Conservation (phyloP, 2,888 invertebrate genomes). For the Bellardia pandia region DNA sequence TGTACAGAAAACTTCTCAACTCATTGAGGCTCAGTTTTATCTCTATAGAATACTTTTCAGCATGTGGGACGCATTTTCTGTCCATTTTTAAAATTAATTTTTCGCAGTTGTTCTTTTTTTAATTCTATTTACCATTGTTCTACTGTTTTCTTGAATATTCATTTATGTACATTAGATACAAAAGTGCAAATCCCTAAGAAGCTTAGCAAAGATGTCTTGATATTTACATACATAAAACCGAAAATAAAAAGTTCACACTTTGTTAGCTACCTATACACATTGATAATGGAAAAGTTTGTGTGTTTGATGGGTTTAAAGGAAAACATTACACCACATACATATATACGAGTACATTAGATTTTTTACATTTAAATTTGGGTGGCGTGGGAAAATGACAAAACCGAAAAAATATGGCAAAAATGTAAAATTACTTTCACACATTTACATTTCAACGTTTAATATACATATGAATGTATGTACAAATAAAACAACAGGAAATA, state of each 20-base stretch:
- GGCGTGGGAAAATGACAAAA: not conserved
- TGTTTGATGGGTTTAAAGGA: not conserved
- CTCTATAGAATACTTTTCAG: too few relatives aligned
- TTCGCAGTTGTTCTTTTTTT: not conserved
- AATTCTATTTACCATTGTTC: not conserved
- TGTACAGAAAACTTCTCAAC: too few relatives aligned
- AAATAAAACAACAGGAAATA: not conserved
- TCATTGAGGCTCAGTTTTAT: too few relatives aligned
- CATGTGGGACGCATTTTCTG: too few relatives aligned
- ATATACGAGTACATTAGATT: not conserved
- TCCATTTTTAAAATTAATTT: not conserved
- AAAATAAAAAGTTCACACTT: conserved; percentile 2
- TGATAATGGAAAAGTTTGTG: not conserved
- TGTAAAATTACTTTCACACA: conserved; percentile 24
- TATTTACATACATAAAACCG: not conserved
- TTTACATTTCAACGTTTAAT: conserved; percentile 29
- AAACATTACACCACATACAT: not conserved
- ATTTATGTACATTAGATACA: not conserved
- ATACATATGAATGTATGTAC: not conserved
- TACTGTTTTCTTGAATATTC: not conserved
- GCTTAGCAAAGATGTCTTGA: conserved; percentile 5
- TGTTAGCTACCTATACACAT: too few relatives aligned
- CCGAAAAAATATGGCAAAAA: not conserved
- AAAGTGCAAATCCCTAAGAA: conserved; percentile 34
- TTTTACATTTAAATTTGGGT: not conserved